Evolutionary conservation across 1,140 invertebrate genomes (phyloP).

Genomic region (Cyclargus thomasi): DNA sequence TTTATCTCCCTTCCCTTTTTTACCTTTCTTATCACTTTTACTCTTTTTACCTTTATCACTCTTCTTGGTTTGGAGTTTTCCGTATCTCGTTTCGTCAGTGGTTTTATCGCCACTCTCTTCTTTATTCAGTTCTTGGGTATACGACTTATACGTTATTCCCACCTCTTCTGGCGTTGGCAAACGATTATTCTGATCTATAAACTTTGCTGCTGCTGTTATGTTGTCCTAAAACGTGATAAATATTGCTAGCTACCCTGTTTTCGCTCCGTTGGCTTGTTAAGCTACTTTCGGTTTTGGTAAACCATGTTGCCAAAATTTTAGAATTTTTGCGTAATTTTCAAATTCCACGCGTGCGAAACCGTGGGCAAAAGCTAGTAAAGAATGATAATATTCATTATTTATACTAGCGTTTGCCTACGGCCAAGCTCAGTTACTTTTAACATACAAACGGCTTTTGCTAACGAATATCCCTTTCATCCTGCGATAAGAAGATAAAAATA

Average conservation of each 20-base stretch:
- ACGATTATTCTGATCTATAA: constrained; percentile 32
- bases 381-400: too few species aligned
- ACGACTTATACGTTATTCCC: constrained; percentile 41
- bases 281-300: too few species aligned
- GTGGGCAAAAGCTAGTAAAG: too few species aligned
- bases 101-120: neutral
- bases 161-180: constrained; percentile 43
- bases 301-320: too few species aligned
- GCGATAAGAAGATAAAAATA: neutral
- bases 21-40: neutral
- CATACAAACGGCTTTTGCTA: too few species aligned
- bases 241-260: neutral
- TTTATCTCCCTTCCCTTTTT: neutral
- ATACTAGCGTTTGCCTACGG: too few species aligned
- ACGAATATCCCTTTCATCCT: neutral
- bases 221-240: constrained; percentile 40
- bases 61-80: neutral
- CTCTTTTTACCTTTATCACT: neutral
- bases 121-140: constrained; percentile 15
- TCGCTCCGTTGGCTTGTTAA: too few species aligned
- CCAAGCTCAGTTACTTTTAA: too few species aligned
- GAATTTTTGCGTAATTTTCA: too few species aligned
- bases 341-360: too few species aligned
- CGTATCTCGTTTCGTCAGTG: neutral
- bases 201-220: constrained; percentile 48